Evolutionary conservation across 53 echinoderm and acorn worm species (phyloP).

Genomic region (Actinopyga echinites): DNA sequence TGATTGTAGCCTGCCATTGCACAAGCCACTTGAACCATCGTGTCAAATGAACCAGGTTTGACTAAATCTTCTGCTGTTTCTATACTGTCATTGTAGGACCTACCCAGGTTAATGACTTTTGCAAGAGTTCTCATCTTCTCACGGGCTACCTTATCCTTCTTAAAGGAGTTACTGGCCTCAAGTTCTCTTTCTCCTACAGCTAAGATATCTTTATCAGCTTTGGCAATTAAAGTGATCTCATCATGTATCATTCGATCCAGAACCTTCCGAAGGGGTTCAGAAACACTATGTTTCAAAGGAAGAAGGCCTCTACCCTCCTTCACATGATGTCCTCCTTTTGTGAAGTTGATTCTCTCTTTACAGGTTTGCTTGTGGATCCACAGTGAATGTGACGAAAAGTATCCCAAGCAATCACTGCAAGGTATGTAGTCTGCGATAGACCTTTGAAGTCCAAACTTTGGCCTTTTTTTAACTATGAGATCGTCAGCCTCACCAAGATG

Average conservation of each 20-base stretch:
- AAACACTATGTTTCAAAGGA: background rate
- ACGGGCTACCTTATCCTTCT: slow-evolving; percentile 15
- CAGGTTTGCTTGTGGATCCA: slow-evolving; percentile 34
- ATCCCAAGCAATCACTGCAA: slow-evolving; percentile 14
- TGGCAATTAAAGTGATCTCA: slow-evolving; percentile 13
- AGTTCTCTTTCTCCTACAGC: slow-evolving; percentile 8
- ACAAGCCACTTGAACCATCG: background rate
- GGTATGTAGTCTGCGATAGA: background rate
- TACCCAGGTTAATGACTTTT: slow-evolving; percentile 23
- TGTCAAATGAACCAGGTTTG: slow-evolving; percentile 18
- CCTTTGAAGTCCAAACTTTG: background rate
- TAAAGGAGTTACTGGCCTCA: background rate
- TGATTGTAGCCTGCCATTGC: slow-evolving; percentile 42
- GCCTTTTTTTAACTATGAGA: slow-evolving; percentile 13
- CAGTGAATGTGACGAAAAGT: background rate
- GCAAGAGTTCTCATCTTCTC: slow-evolving; percentile 50
- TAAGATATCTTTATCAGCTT: slow-evolving; percentile 33
- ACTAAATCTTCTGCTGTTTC: slow-evolving; percentile 29
- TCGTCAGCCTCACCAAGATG: background rate
- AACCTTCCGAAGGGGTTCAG: background rate
- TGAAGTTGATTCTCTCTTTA: background rate
- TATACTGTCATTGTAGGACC: background rate
- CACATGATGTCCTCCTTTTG: slow-evolving; percentile 17
- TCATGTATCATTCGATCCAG: slow-evolving; percentile 1
- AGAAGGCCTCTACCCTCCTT: slow-evolving; percentile 7